Evolutionary conservation across 1,140 invertebrate genomes (phyloP).

Genomic region (Mycetomoellerius zeteki): DNA sequence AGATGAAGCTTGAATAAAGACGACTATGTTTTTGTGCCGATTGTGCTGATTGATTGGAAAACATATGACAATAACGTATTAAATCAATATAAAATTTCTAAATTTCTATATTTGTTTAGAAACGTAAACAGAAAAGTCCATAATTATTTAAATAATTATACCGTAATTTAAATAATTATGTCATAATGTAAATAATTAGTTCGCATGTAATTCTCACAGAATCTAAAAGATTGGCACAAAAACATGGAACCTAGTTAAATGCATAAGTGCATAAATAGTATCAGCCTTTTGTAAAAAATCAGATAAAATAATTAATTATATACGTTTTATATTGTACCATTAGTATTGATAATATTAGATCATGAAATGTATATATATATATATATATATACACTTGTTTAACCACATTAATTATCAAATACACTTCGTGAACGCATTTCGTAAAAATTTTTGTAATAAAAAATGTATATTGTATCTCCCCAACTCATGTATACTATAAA

Average conservation of each 20-base stretch:
- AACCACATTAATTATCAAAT: conserved; percentile 46
- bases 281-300: conserved; percentile 34
- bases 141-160: too few species aligned
- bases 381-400: conserved; percentile 13
- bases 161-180: too few species aligned
- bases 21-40: conserved; percentile 25
- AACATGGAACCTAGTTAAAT: conserved; percentile 12
- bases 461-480: conserved; percentile 15
- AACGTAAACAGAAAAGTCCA: neutral
- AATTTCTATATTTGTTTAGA: neutral
- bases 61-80: neutral
- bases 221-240: conserved; percentile 1
- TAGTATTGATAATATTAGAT: conserved; percentile 37
- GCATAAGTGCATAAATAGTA: conserved; percentile 13
- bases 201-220: neutral
- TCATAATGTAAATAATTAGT: neutral
- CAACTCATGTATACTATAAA: neutral
- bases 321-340: conserved; percentile 43
- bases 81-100: neutral
- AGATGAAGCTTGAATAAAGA: conserved; percentile 35
- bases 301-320: neutral
- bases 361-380: conserved; percentile 1
- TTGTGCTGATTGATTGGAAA: neutral
- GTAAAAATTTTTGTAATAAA: conserved; percentile 36
- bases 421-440: conserved; percentile 10